Base-by-base conservation (phyloP, 2,797 vertebrate genomes). In the Darevskia mixta region DNA sequence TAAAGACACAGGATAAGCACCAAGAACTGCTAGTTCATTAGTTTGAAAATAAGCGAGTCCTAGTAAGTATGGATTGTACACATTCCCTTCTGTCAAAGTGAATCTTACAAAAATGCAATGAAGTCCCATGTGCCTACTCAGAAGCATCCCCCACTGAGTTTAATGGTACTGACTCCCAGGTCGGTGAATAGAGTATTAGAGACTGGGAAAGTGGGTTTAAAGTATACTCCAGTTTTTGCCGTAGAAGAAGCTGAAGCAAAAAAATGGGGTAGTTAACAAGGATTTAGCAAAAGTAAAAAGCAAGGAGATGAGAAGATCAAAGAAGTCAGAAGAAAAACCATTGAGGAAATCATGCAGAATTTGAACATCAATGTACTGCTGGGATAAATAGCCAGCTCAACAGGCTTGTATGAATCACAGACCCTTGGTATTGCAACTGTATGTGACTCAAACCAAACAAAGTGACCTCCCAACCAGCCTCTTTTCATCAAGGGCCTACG, bases 371-470 rank as follows among this genome's bases (percentile, higher is more conserved):
- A 43, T 2, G 13, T n/a, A 66, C 66, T 27, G 8, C 11, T 43
- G 41, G 81, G 61, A 77, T 87, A 67, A 79, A 79, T 20, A 88
- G 67, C 82, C 71, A 89, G 1, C 9, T 49, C 78, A 73, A 27
- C 49, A 69, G 79, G 29, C 67, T 23, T 84, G 75, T 29, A 82
- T 87, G 90, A 72, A 79, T 41, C 88, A 91, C 25, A 72, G 35
- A 1, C 41, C 4, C 13, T 23, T 35, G 61, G 75, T 58, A 79
- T 75, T 83, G 76, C 35, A 87, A 92, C 8, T 0, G 0, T n/a
- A 32, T 29, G 43, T 72, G 78, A 87, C 0, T 4, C 1, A 45
- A 92, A 67, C 58, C 66, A 64, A 15, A 43, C 27, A 0, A 0
- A 7, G 61, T n/a, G 80, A 87, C 58, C 86, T 35, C 80, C 83